phyloP scores from a whole-genome alignment of 2,113 vertebrate species.

The Leptodactylus fuscus region DNA sequence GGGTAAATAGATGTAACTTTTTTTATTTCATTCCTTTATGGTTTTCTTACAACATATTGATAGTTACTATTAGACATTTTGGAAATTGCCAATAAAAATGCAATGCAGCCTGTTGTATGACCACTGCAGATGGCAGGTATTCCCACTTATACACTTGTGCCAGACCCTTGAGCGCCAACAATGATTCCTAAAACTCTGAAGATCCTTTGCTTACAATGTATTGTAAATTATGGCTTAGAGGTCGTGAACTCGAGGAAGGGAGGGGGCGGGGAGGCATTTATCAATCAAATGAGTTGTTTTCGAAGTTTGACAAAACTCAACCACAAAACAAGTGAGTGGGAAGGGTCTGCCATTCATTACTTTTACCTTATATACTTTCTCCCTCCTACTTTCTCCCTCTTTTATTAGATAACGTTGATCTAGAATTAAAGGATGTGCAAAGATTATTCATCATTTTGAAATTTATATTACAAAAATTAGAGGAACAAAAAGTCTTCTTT shows the following conservation, averaged over 20 bases:
- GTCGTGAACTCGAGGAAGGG: constrained; percentile 80
- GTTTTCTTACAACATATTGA: neutral
- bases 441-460: neutral
- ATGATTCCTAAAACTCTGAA: constrained; percentile 83
- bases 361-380: constrained; percentile 64
- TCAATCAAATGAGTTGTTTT: constrained; percentile 74
- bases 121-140: constrained; percentile 67
- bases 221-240: constrained; percentile 83
- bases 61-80: neutral
- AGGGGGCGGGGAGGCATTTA: constrained; percentile 70
- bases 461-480: neutral
- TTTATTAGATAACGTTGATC: neutral
- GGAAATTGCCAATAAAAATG: neutral
- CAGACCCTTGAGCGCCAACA: constrained; percentile 81
- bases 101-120: neutral
- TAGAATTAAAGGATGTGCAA: neutral
- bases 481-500: neutral
- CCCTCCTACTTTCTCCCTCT: neutral
- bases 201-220: constrained; percentile 71
- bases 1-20: too few species aligned
- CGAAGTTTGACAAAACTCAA: constrained; percentile 79
- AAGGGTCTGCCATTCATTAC: constrained; percentile 76
- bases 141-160: constrained; percentile 77
- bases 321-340: constrained; percentile 77
- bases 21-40: neutral